Conservation (phyloP, 2,797 vertebrate genomes). For the Betta splendens region DNA sequence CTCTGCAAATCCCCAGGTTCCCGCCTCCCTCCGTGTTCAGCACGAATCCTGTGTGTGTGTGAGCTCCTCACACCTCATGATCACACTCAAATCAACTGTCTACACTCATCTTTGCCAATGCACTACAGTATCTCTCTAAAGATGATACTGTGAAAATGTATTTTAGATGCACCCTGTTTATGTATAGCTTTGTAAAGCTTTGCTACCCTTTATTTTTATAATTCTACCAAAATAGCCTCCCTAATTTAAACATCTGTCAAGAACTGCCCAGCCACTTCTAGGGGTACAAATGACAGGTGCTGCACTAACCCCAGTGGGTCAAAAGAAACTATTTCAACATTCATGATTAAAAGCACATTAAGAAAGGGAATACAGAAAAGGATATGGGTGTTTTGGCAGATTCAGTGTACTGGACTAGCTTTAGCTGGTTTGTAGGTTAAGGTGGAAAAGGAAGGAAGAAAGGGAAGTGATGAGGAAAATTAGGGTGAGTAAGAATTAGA, state of each 20-base stretch:
- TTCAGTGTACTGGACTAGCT: slow-evolving; percentile 31
- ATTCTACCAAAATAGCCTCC: too few relatives aligned
- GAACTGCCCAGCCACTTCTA: slow-evolving; percentile 27
- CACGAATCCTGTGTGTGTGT: slow-evolving; percentile 43
- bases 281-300: slow-evolving; percentile 40
- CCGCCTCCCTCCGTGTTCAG: slow-evolving; percentile 50
- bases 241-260: slow-evolving; percentile 11
- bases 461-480: slow-evolving; percentile 8
- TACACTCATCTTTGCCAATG: slow-evolving; percentile 7
- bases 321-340: slow-evolving; percentile 57
- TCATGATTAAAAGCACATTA: slow-evolving; percentile 11
- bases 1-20: slow-evolving; percentile 52
- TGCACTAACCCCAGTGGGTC: slow-evolving; percentile 32
- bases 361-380: slow-evolving; percentile 20
- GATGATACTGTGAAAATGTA: slow-evolving; percentile 8
- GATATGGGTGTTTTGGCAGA: slow-evolving; percentile 21
- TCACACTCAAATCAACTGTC: slow-evolving; percentile 42
- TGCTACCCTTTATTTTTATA: too few relatives aligned
- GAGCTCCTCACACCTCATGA: slow-evolving; percentile 34
- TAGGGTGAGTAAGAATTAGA: not conserved
- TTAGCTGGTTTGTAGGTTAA: slow-evolving; percentile 11
- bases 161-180: slow-evolving; percentile 7
- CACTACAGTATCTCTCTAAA: slow-evolving; percentile 6
- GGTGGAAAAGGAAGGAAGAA: slow-evolving; percentile 21
- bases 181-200: too few relatives aligned